These are phyloP conservation scores for Mylabris sibirica DNA, from an alignment of 2,888 invertebrate species.

Conservation along the genomic window DNA sequence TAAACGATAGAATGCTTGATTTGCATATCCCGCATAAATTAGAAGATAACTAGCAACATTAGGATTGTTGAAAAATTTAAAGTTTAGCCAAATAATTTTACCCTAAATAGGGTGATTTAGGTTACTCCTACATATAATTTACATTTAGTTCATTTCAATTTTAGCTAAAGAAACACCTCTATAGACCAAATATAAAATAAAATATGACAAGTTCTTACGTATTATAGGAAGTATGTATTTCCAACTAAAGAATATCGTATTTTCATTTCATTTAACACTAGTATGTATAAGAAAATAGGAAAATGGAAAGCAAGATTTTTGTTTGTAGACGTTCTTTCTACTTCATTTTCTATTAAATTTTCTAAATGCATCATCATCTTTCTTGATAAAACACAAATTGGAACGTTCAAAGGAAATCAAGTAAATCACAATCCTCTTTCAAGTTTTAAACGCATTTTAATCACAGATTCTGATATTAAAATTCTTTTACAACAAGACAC, in stretches of 20 bases:
- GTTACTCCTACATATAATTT: too few relatives aligned
- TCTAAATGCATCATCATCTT: background rate
- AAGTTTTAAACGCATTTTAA: slow-evolving; percentile 8
- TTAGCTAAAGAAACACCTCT: background rate
- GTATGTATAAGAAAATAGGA: background rate
- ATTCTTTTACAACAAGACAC: background rate
- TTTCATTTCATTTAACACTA: background rate
- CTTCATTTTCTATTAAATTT: background rate
- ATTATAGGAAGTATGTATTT: too few relatives aligned
- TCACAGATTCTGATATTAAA: background rate
- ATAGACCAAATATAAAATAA: too few relatives aligned
- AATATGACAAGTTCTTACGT: too few relatives aligned
- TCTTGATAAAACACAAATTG: slow-evolving; percentile 7
- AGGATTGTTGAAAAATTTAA: too few relatives aligned
- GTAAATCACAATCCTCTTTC: slow-evolving; percentile 7
- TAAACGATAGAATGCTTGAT: background rate
- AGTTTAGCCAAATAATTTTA: too few relatives aligned
- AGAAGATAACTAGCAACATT: too few relatives aligned
- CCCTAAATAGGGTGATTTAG: too few relatives aligned
- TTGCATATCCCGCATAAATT: too few relatives aligned
- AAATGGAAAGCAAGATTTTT: background rate
- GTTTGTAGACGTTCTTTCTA: background rate
- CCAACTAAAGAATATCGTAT: background rate
- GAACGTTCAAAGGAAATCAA: slow-evolving; percentile 8
- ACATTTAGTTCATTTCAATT: background rate